Base-by-base conservation (phyloP, 2,113 vertebrate genomes). In the Oenanthe oenanthe region DNA sequence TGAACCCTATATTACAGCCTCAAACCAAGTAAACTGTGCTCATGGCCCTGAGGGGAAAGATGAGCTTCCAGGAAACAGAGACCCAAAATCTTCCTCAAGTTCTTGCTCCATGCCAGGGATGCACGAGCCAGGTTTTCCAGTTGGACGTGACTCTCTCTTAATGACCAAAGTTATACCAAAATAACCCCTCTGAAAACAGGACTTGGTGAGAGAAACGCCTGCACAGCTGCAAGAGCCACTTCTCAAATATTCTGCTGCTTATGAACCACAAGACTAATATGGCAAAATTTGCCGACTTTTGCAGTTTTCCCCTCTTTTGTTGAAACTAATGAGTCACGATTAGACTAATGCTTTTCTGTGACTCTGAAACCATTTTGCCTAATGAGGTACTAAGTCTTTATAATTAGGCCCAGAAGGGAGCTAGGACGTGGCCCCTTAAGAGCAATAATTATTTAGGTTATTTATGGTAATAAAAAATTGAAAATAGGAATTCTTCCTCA, bases 311-410 rank as follows among this genome's bases (percentile, higher is more conserved):
- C 95, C 89, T 97, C 91, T 98, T 98, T 96, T 97, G 97, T 97
- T 60, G 89, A 98, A 98, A 98, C 97, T 98, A 98, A 98, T 98
- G 98, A 98, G 97, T 98, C 98, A 98, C 93, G 85, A 97, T 98
- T 97, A 96, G 34, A 98, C 96, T 97, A 98, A 98, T 98, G 97
- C 97, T 98, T 98, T 98, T 98, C 96, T 97, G 91, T 98, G 97
- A 97, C 97, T 98, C 96, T 12, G 78, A 98, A 98, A 98, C 97
- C 98, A 98, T 98, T 98, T 98, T 98, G 97, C 93, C 98, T 98
- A 98, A 98, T 98, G 98, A 98, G 98, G 98, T 98, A 98, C 98
- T 98, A 98, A 98, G 98, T 98, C 98, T 98, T 98, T 98, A 98
- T 98, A 98, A 98, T 98, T 98, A 98, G 98, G 98, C 98, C 98